Percentiles rank a stretch among this genome's conserved stretches.
Conservation (phyloP, 2,888 invertebrate genomes). For the Arrhopalites spinosus region DNA sequence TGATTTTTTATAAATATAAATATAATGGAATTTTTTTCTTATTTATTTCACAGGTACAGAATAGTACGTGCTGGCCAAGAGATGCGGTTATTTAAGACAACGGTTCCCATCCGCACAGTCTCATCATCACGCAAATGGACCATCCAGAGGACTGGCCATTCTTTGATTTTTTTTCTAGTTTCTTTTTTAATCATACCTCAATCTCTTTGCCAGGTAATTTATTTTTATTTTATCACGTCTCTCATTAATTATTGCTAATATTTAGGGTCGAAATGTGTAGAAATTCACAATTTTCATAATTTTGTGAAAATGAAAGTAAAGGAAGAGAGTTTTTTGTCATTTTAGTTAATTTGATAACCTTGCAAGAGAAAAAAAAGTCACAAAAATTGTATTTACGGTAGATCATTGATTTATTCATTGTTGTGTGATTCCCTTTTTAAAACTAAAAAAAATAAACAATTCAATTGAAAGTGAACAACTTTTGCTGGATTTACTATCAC, state of each 20-base stretch:
- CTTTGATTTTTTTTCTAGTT: conserved; percentile 15
- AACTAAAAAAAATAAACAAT: neutral
- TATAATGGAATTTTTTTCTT: neutral
- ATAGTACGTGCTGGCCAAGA: neutral
- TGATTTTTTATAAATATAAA: too few relatives aligned
- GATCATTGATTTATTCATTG: neutral
- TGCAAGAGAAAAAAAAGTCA: neutral
- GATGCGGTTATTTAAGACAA: neutral
- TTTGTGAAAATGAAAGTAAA: neutral
- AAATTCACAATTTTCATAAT: neutral
- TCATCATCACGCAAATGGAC: neutral
- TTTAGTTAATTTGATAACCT: neutral
- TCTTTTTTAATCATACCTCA: conserved; percentile 3
- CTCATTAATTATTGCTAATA: neutral
- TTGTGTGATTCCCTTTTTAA: neutral
- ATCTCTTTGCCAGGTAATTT: conserved; percentile 12
- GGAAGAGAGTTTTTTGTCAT: neutral
- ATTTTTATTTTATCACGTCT: neutral
- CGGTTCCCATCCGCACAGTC: too few relatives aligned
- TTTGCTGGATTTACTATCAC: too few relatives aligned
- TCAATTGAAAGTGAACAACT: neutral
- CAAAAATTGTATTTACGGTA: neutral
- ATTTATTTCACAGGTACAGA: neutral
- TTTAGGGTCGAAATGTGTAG: neutral
- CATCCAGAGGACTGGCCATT: neutral